phyloP scores from a whole-genome alignment of 2,888 invertebrate species.

The Parelbella ahira region DNA sequence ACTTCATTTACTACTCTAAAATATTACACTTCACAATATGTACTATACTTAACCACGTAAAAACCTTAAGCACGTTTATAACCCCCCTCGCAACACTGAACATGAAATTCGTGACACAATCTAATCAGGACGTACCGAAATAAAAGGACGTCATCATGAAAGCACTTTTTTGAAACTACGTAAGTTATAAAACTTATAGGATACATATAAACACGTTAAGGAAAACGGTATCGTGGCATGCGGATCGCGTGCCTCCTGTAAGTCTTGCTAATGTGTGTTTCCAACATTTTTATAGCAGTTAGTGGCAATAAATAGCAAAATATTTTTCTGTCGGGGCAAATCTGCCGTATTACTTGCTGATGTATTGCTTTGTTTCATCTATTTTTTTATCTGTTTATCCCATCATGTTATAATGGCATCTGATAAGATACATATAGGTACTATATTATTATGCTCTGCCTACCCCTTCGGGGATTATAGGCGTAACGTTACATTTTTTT shows the following conservation, averaged over 20 bases:
- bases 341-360: constrained; percentile 16
- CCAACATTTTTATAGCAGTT: constrained; percentile 64
- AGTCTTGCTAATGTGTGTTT: constrained; percentile 64
- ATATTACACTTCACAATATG: too few species aligned
- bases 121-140: neutral
- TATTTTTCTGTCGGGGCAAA: constrained; percentile 13
- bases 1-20: too few species aligned
- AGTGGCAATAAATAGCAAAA: constrained; percentile 53
- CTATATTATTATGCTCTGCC: too few species aligned
- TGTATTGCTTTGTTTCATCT: constrained; percentile 18
- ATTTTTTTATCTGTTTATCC: too few species aligned
- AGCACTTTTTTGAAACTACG: neutral
- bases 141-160: neutral
- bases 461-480: too few species aligned
- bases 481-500: too few species aligned
- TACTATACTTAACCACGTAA: too few species aligned
- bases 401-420: constrained; percentile 3
- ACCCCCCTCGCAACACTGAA: too few species aligned
- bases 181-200: neutral
- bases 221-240: constrained; percentile 35
- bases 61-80: too few species aligned
- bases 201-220: constrained; percentile 5
- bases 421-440: too few species aligned
- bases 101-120: neutral
- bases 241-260: constrained; percentile 58